These are phyloP conservation scores for Gymnogyps californianus DNA, from an alignment of 2,113 vertebrate species.

Conservation along the genomic window DNA sequence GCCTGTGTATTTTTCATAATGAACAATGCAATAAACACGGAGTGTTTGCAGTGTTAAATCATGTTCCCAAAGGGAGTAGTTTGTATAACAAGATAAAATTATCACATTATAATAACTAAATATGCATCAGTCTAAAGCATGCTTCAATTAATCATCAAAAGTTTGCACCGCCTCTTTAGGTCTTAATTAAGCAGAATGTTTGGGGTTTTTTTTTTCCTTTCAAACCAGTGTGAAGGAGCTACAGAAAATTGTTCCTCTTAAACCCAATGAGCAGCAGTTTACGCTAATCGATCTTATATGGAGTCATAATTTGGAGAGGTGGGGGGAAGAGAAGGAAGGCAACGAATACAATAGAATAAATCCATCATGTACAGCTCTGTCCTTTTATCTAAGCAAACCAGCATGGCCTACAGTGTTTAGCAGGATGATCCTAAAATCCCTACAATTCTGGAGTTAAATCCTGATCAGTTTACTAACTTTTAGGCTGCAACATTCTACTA, in stretches of 20 bases:
- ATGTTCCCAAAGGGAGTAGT: slow-evolving; percentile 76
- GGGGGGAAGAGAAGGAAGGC: neutral
- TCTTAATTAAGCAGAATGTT: slow-evolving; percentile 76
- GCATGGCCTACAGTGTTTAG: neutral
- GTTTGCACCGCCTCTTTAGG: slow-evolving; percentile 73
- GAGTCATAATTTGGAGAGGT: neutral
- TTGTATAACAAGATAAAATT: slow-evolving; percentile 79
- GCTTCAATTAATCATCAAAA: slow-evolving; percentile 86
- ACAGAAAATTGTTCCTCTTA: slow-evolving; percentile 49
- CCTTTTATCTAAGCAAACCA: neutral
- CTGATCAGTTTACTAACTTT: neutral
- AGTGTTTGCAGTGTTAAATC: slow-evolving; percentile 71
- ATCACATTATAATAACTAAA: slow-evolving; percentile 83
- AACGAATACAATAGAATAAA: neutral
- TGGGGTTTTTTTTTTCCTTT: slow-evolving; percentile 39
- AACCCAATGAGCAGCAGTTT: slow-evolving; percentile 43
- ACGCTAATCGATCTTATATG: slow-evolving; percentile 16
- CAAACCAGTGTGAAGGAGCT: slow-evolving; percentile 49
- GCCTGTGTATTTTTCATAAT: slow-evolving; percentile 64
- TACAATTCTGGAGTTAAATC: neutral
- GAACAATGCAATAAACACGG: slow-evolving; percentile 71
- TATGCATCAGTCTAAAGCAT: slow-evolving; percentile 76
- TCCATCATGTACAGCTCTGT: neutral
- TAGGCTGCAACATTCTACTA: neutral
- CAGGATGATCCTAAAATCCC: neutral